These are phyloP conservation scores for Cyprinodon brontotheroides DNA, from an alignment of 2,113 vertebrate genomes.

Conservation along the genomic window DNA sequence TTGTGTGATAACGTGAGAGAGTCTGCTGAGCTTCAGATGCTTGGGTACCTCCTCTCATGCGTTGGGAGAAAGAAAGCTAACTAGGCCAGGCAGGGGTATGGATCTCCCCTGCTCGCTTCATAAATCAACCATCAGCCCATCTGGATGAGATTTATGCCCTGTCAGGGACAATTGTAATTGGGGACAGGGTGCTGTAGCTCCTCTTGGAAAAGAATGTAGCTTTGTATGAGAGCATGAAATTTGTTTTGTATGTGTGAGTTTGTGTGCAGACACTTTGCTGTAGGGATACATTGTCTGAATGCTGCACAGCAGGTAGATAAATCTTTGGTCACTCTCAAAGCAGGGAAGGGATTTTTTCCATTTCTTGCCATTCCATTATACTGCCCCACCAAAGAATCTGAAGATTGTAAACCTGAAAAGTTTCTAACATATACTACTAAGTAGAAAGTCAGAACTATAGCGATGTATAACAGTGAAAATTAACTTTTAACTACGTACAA, in stretches of 20 bases:
- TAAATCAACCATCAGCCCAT: constrained; percentile 74
- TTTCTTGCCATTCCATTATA: constrained; percentile 37
- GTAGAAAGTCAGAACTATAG: constrained; percentile 31
- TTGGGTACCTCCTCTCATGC: constrained; percentile 36
- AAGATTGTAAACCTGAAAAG: not conserved
- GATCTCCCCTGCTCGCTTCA: constrained; percentile 58
- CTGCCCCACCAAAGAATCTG: constrained; percentile 38
- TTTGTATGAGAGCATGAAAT: not conserved
- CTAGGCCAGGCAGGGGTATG: constrained; percentile 64
- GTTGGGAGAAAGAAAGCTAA: constrained; percentile 54
- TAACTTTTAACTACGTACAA: constrained; percentile 61
- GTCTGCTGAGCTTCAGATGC: constrained; percentile 43
- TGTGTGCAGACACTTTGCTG: constrained; percentile 13
- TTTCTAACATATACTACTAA: constrained; percentile 50
- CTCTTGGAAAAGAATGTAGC: constrained; percentile 31
- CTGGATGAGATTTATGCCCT: constrained; percentile 75
- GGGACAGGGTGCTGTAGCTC: constrained; percentile 50
- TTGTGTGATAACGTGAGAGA: constrained; percentile 46
- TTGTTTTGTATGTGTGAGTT: constrained; percentile 11
- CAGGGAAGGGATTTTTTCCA: constrained; percentile 11
- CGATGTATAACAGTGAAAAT: constrained; percentile 66
- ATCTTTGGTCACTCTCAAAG: constrained; percentile 44
- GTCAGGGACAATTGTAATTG: constrained; percentile 70
- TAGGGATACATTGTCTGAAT: not conserved
- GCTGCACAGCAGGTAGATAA: constrained; percentile 40